Percentiles rank a stretch among this genome's conserved stretches.
Conservation (phyloP, 2,888 invertebrate species). For the Caenorhabditis sp. region DNA sequence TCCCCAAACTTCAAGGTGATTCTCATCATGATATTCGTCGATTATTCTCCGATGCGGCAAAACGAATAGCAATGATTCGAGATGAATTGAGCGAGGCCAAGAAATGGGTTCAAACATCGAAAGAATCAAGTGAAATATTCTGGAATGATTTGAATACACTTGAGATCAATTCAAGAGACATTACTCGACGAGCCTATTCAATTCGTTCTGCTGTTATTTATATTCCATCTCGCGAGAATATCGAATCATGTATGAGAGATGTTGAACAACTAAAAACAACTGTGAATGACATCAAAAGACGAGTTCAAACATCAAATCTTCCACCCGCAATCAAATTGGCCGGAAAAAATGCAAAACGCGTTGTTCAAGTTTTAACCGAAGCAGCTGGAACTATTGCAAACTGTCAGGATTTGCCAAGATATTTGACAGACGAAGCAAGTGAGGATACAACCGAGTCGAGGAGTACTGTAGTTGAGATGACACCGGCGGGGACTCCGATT, state of each 20-base stretch:
- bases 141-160: constrained; percentile 68
- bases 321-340: constrained; percentile 41
- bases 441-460: constrained; percentile 33
- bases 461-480: constrained; percentile 20
- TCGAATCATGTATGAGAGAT: constrained; percentile 16
- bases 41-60: constrained; percentile 60
- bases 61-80: constrained; percentile 59
- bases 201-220: constrained; percentile 69
- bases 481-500: constrained; percentile 1
- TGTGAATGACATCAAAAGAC: constrained; percentile 31
- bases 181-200: constrained; percentile 49
- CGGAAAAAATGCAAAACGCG: constrained; percentile 39
- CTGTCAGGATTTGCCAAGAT: constrained; percentile 16
- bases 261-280: constrained; percentile 15
- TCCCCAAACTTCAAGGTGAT: constrained; percentile 54
- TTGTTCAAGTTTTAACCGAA: constrained; percentile 41
- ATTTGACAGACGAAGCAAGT: constrained; percentile 26
- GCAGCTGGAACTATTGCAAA: constrained; percentile 30
- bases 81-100: constrained; percentile 27
- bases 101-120: constrained; percentile 29
- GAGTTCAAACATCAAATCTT: constrained; percentile 39
- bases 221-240: constrained; percentile 59
- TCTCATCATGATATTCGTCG: constrained; percentile 63
- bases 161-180: constrained; percentile 65
- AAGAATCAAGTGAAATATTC: constrained; percentile 54